Evolutionary conservation across 2,113 vertebrate genomes (phyloP), one percentile per base, ranked within the genome.

Genomic region (Myrmecophaga tridactyla): DNA sequence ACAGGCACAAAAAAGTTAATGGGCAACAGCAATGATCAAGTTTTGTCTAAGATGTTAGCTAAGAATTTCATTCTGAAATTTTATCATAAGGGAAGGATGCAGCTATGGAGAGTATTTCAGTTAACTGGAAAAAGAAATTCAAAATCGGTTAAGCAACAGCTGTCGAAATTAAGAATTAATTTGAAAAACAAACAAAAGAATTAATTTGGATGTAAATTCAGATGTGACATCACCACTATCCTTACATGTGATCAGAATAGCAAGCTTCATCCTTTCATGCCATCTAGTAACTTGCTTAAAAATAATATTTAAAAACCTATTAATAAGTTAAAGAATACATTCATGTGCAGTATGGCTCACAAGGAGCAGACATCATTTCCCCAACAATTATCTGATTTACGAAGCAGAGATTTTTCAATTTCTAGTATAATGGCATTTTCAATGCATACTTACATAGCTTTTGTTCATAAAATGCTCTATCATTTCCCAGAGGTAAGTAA

Each of bases 381-480:
- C 39, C 77, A 93, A 83, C 43, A 46, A 77, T 21, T 60, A 80
- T 31, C 88, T 92, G 65, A 90, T 76, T 90, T 75, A 90, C 31
- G 70, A 86, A 78, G 82, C 11, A 96, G 51, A 94, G 43, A 90
- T 90, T 87, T 86, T 69, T 39, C 92, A 72, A 82, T 70, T 83
- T 85, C 56, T 88, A 95, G 75, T 48, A 88, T 39, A 60, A 90
- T 58, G 36, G n/a, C 36, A 96, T 89, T 96, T 94, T 82, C 90
- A 97, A 94, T 69, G 67, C 34, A 77, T 78, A 95, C 83, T 69
- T 73, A 94, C 2, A 87, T 58, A 70, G 21, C 75, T 39, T 93
- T 72, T 82, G 60, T 78, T 83, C 89, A 90, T 86, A 94, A 94
- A 94, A 94, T 90, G 36, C 9, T 84, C 65, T 72, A 58, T 51